phyloP scores from a whole-genome alignment of 2,113 vertebrate genomes.

The Xenotilapia leptura region DNA sequence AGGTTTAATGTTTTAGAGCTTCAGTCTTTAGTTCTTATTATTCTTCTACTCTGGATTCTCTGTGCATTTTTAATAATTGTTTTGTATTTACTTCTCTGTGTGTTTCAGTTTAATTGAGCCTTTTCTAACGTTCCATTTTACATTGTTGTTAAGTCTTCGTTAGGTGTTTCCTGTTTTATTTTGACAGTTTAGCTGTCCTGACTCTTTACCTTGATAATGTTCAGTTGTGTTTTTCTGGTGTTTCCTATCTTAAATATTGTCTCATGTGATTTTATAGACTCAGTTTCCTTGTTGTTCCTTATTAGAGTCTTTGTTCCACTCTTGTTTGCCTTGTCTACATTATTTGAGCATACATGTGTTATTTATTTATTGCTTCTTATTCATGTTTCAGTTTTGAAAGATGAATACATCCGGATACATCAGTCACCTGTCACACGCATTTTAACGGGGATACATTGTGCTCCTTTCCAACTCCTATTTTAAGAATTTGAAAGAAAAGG shows the following conservation, averaged over 20 bases:
- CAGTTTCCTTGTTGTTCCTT: neutral
- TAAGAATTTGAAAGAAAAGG: neutral
- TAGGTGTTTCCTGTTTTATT: neutral
- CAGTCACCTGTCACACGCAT: neutral
- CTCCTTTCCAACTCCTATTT: neutral
- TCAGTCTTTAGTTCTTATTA: neutral
- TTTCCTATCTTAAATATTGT: neutral
- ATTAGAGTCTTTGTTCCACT: neutral
- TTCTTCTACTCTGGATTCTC: neutral
- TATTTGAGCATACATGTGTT: neutral
- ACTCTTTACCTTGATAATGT: neutral
- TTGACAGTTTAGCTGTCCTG: neutral
- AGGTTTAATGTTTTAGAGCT: neutral
- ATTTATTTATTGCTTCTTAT: neutral
- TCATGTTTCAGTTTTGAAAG: neutral
- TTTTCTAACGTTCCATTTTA: neutral
- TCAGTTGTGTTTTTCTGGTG: neutral
- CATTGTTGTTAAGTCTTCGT: neutral
- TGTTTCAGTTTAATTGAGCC: neutral
- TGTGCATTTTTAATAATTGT: neutral
- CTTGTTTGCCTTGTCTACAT: neutral
- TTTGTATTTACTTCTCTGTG: neutral
- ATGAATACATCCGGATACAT: too few species aligned
- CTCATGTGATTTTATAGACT: neutral
- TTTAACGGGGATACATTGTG: neutral